phyloP scores from a whole-genome alignment of 2,888 invertebrate genomes.

The Leptinotarsa tumamoca region DNA sequence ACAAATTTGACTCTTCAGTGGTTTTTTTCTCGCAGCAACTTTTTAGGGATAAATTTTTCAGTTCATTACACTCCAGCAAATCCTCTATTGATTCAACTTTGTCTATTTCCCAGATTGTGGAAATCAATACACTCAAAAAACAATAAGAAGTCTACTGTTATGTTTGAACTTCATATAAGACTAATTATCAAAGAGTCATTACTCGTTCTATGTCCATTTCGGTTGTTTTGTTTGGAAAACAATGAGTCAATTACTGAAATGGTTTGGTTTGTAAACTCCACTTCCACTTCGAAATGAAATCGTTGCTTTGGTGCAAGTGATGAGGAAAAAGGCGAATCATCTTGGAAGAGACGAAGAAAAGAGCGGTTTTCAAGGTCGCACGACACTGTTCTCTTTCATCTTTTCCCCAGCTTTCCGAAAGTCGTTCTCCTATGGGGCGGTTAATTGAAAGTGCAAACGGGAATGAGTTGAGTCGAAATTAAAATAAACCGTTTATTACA shows the following conservation, averaged over 20 bases:
- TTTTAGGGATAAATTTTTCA: too few species aligned
- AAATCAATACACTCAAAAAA: too few species aligned
- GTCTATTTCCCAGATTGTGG: too few species aligned
- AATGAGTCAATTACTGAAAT: slow-evolving; percentile 50
- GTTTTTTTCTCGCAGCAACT: too few species aligned
- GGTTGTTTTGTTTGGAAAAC: neutral
- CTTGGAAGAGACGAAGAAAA: slow-evolving; percentile 48
- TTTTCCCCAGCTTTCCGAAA: slow-evolving; percentile 44
- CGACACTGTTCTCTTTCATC: slow-evolving; percentile 53
- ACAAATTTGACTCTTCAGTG: too few species aligned
- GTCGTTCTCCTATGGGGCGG: neutral
- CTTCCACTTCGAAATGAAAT: slow-evolving; percentile 38
- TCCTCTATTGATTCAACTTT: too few species aligned
- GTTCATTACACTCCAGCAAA: too few species aligned
- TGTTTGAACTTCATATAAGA: too few species aligned
- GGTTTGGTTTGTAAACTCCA: slow-evolving; percentile 49
- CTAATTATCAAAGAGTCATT: too few species aligned
- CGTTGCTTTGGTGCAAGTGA: slow-evolving; percentile 44
- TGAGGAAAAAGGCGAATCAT: slow-evolving; percentile 46
- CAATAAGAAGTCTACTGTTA: too few species aligned
- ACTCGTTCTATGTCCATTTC: neutral
- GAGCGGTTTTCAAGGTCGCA: slow-evolving; percentile 43
- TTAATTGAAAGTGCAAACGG: neutral
- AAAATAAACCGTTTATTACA: neutral
- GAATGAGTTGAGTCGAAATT: neutral